These are phyloP conservation scores for Pogoniulus pusillus DNA, from an alignment of 2,797 vertebrate species.

Conservation along the genomic window DNA sequence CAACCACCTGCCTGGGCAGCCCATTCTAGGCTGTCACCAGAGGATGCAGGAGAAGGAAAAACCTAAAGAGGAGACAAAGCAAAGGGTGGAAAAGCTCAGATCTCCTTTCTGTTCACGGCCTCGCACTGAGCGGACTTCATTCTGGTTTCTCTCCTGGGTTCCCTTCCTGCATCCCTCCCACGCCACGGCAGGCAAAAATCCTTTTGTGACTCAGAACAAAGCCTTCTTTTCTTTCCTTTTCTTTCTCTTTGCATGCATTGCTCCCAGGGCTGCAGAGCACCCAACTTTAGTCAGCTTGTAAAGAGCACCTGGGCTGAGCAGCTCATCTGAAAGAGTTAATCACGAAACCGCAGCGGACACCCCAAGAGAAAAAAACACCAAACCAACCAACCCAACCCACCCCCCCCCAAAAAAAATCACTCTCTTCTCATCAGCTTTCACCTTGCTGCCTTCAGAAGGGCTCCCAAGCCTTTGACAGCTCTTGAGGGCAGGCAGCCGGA, in stretches of 20 bases:
- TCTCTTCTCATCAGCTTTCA: conserved; percentile 56
- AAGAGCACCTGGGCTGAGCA: not conserved
- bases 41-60: not conserved
- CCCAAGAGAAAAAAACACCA: not conserved
- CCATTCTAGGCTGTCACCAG: too few relatives aligned
- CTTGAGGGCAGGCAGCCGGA: conserved; percentile 5
- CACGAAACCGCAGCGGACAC: not conserved
- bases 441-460: conserved; percentile 34
- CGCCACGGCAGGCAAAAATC: not conserved
- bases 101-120: not conserved
- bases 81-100: not conserved
- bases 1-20: too few relatives aligned
- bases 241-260: not conserved
- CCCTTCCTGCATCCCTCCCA: conserved; percentile 2
- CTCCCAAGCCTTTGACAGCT: conserved; percentile 5
- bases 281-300: not conserved
- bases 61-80: not conserved
- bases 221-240: not conserved
- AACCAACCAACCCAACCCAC: not conserved
- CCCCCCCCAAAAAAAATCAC: too few relatives aligned
- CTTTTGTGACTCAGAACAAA: conserved; percentile 59
- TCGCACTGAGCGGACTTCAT: not conserved
- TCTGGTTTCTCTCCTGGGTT: conserved; percentile 14
- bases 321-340: not conserved
- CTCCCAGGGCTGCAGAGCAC: not conserved